These are phyloP conservation scores for Montipora capitata DNA, from an alignment of 92 coral and sea anemone species.

Conservation along the genomic window DNA sequence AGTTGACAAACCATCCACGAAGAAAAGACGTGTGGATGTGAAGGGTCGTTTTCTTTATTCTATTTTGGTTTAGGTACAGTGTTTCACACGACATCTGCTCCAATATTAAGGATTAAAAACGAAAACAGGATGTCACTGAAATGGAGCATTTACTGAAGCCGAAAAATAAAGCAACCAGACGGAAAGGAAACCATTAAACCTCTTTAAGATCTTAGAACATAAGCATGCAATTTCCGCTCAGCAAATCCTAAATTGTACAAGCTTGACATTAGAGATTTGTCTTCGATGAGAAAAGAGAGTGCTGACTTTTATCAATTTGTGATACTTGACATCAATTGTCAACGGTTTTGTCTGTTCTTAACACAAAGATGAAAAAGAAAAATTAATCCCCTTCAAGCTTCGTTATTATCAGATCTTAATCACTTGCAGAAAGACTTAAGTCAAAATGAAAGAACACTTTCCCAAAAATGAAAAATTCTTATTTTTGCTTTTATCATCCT, in stretches of 20 bases:
- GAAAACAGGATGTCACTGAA: conserved; percentile 23
- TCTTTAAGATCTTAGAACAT: background rate
- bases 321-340: background rate
- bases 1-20: background rate
- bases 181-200: background rate
- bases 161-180: conserved; percentile 1
- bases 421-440: too few relatives aligned
- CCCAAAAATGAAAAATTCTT: too few relatives aligned
- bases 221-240: conserved; percentile 33
- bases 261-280: background rate
- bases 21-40: background rate
- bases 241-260: background rate
- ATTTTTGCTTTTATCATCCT: too few relatives aligned
- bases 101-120: background rate
- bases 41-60: too few relatives aligned
- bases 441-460: too few relatives aligned
- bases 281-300: background rate
- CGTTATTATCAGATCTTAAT: too few relatives aligned
- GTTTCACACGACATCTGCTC: conserved; percentile 1
- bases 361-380: too few relatives aligned
- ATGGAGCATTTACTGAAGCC: conserved; percentile 26
- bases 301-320: background rate
- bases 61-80: background rate
- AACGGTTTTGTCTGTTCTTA: too few relatives aligned
- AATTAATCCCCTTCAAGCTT: too few relatives aligned